Percentiles rank a stretch among this genome's conserved stretches.
These are phyloP conservation scores for Nasonia longicornis DNA, from an alignment of 1,140 invertebrate species.

Conservation along the genomic window DNA sequence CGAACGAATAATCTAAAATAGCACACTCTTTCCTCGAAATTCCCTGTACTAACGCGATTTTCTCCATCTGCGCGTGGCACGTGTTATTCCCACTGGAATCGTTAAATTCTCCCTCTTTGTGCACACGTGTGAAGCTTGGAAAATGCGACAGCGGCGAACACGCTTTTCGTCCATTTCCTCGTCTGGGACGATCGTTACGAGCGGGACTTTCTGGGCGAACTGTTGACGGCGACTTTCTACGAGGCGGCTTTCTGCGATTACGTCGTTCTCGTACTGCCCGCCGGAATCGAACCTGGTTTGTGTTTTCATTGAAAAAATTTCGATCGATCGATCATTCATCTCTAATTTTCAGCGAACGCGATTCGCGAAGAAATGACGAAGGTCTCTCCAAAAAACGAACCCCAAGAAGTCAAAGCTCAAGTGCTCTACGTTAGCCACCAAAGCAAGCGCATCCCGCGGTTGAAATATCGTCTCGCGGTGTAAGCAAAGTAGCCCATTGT, in stretches of 20 bases:
- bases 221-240: slow-evolving; percentile 70
- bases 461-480: slow-evolving; percentile 70
- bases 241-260: slow-evolving; percentile 64
- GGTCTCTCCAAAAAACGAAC: slow-evolving; percentile 38
- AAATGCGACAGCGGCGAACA: slow-evolving; percentile 66
- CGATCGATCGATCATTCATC: background rate
- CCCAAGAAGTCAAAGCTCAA: slow-evolving; percentile 42
- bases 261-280: slow-evolving; percentile 69
- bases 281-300: slow-evolving; percentile 58
- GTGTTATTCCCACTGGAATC: background rate
- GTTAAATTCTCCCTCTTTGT: background rate
- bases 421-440: slow-evolving; percentile 61
- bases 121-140: slow-evolving; percentile 50
- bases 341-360: too few relatives aligned
- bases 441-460: slow-evolving; percentile 62
- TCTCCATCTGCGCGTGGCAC: background rate
- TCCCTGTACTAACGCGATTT: background rate
- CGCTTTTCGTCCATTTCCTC: slow-evolving; percentile 71
- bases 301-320: background rate
- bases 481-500: slow-evolving; percentile 51
- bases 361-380: slow-evolving; percentile 53
- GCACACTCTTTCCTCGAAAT: background rate
- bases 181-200: slow-evolving; percentile 67
- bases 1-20: background rate
- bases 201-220: slow-evolving; percentile 63